phyloP scores from a whole-genome alignment of 2,113 vertebrate genomes.

The Malurus elegans region DNA sequence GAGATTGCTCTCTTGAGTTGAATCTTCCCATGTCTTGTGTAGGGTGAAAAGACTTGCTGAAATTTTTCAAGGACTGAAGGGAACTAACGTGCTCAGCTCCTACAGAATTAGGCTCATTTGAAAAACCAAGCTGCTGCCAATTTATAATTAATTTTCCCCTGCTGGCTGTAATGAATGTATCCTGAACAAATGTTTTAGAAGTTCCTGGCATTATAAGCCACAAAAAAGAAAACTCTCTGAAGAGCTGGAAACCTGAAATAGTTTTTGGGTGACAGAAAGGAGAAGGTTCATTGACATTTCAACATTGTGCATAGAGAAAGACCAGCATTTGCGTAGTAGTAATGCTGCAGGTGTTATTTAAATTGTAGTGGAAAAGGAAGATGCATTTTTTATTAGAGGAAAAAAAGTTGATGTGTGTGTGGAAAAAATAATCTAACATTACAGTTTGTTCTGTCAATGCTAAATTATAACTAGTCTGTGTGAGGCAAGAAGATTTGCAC shows the following conservation, averaged over 20 bases:
- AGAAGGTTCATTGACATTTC: not conserved
- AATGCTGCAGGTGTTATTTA: not conserved
- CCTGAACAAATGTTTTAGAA: slow-evolving; percentile 7
- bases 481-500: not conserved
- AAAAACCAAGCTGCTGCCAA: not conserved
- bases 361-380: not conserved
- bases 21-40: not conserved
- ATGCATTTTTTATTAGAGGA: fast-evolving
- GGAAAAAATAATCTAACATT: not conserved
- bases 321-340: not conserved
- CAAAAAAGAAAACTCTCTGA: not conserved
- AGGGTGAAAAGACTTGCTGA: not conserved
- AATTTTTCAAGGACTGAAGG: not conserved
- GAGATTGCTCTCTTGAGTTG: not conserved
- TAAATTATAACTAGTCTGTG: not conserved
- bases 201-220: not conserved
- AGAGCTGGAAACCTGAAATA: not conserved
- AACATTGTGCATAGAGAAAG: not conserved
- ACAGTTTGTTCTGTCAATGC: not conserved
- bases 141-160: not conserved
- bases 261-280: not conserved
- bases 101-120: not conserved
- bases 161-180: not conserved
- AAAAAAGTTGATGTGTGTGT: not conserved
- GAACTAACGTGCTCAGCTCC: not conserved